Percentiles rank a stretch among this genome's conserved stretches.
These are phyloP conservation scores for Eupithecia vulgata DNA, from an alignment of 2,888 invertebrate species.

Conservation along the genomic window DNA sequence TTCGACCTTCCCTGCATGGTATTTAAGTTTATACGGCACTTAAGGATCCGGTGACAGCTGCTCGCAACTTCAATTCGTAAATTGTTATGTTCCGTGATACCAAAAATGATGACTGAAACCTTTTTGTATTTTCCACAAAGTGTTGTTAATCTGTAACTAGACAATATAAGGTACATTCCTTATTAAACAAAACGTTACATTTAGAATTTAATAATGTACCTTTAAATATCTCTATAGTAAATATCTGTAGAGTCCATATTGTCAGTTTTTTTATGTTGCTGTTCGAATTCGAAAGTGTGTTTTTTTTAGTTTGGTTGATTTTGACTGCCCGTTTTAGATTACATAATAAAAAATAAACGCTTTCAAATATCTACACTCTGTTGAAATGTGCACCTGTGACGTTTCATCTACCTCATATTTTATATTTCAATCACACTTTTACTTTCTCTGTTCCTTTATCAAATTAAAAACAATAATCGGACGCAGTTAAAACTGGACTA, in stretches of 20 bases:
- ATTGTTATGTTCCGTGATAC: too few species aligned
- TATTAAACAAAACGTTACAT: too few species aligned
- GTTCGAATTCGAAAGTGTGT: not conserved
- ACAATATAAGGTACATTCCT: too few species aligned
- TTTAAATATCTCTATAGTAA: too few species aligned
- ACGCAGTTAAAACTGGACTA: not conserved
- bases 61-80: too few species aligned
- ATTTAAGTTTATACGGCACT: not conserved
- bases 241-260: not conserved
- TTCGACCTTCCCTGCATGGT: not conserved
- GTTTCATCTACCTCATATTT: not conserved
- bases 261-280: not conserved
- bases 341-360: not conserved
- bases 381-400: not conserved
- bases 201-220: too few species aligned
- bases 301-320: not conserved
- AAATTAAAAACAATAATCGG: not conserved
- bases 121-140: too few species aligned
- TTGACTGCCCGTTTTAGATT: not conserved
- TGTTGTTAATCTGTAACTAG: too few species aligned
- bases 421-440: not conserved
- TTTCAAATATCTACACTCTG: not conserved
- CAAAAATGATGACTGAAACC: too few species aligned
- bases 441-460: not conserved
- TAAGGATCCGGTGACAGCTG: too few species aligned